Conservation (phyloP, 64 coral and sea anemone genomes). For the Stichodactyla mertensii region DNA sequence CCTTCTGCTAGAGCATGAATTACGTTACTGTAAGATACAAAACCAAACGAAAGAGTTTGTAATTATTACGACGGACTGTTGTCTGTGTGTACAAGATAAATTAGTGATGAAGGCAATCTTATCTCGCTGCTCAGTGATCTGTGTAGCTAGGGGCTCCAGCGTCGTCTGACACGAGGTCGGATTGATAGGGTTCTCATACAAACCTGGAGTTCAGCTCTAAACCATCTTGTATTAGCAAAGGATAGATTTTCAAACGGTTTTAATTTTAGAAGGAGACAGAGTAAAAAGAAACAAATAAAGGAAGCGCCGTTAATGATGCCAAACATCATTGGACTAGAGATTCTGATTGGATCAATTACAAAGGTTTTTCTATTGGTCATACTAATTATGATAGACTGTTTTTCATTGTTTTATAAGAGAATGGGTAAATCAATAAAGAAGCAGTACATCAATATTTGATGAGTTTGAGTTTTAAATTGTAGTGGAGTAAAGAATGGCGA, state of each 20-base stretch:
- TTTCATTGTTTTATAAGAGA: neutral
- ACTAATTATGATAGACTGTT: neutral
- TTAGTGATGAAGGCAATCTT: neutral
- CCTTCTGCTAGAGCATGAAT: conserved; percentile 85
- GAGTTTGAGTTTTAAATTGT: neutral
- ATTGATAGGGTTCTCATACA: neutral
- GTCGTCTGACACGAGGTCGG: neutral
- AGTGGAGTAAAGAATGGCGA: neutral
- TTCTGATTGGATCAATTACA: neutral
- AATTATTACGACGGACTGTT: neutral
- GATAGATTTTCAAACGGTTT: neutral
- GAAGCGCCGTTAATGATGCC: neutral
- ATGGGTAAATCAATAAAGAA: neutral
- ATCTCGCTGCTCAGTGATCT: neutral
- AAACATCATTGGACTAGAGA: neutral
- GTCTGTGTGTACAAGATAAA: neutral
- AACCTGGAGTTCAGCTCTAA: neutral
- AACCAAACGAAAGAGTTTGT: neutral
- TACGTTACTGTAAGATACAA: conserved; percentile 53
- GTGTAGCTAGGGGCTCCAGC: neutral
- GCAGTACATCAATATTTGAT: neutral
- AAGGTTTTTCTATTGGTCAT: neutral
- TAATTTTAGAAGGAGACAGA: neutral
- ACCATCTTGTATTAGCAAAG: neutral
- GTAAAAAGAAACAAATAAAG: neutral